These are phyloP conservation scores for Drosophila insularis DNA, from an alignment of 1,140 invertebrate species.

Conservation along the genomic window DNA sequence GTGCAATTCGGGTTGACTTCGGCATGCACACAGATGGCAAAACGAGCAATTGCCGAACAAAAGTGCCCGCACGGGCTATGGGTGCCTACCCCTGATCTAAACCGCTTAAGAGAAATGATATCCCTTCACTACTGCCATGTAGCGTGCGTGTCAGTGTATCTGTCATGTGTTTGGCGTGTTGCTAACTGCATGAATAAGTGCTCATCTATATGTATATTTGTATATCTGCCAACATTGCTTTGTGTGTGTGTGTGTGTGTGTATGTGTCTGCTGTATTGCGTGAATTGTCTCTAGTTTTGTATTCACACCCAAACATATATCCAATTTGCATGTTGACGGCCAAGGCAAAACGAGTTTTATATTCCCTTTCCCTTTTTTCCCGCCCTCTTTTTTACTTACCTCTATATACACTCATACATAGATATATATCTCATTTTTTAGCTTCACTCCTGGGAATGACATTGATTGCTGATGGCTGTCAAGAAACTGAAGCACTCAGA, in stretches of 20 bases:
- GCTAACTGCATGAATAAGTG: slow-evolving; percentile 67
- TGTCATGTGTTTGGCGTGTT: slow-evolving; percentile 39
- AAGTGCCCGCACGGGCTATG: too few species aligned
- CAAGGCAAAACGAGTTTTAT: slow-evolving; percentile 47
- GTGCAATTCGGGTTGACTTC: too few species aligned
- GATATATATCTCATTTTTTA: slow-evolving; percentile 17
- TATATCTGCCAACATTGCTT: neutral
- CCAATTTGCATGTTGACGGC: slow-evolving; percentile 62
- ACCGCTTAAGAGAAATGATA: too few species aligned
- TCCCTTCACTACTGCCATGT: neutral
- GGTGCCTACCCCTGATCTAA: too few species aligned
- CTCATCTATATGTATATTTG: slow-evolving; percentile 26
- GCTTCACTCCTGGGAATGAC: slow-evolving; percentile 41
- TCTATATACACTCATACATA: too few species aligned
- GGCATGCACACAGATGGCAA: too few species aligned
- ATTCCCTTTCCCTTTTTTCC: neutral
- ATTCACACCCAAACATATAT: slow-evolving; percentile 54
- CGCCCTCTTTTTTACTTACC: neutral
- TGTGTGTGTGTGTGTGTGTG: slow-evolving; percentile 21
- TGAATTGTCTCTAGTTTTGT: slow-evolving; percentile 61
- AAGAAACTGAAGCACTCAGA: slow-evolving; percentile 3
- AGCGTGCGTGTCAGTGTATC: slow-evolving; percentile 16
- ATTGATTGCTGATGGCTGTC: slow-evolving; percentile 60
- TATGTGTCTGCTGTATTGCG: slow-evolving; percentile 9
- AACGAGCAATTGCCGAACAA: too few species aligned